phyloP scores from a whole-genome alignment of 2,797 vertebrate species.

The Sternarchorhynchus goeldii region DNA sequence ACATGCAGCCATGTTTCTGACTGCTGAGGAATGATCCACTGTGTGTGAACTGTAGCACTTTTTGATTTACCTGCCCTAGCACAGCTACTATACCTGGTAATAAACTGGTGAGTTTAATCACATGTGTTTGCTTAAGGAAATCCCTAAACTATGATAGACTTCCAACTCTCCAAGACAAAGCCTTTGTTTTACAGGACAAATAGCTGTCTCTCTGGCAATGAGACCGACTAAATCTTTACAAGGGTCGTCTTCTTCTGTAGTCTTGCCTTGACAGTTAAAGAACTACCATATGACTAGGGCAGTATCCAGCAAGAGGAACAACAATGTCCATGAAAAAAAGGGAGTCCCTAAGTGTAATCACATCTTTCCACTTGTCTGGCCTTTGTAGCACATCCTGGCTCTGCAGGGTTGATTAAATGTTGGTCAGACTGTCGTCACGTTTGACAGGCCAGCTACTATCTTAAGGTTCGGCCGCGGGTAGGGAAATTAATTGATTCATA shows the following conservation, averaged over 20 bases:
- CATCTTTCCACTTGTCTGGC: conserved; percentile 52
- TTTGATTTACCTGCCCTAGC: too few species aligned
- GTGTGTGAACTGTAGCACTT: too few species aligned
- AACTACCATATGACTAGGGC: conserved; percentile 30
- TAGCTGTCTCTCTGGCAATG: not conserved
- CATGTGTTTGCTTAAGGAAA: too few species aligned
- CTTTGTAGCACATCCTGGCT: conserved; percentile 47
- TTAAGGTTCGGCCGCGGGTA: conserved; percentile 42
- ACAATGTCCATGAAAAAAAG: conserved; percentile 44
- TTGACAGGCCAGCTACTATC: conserved; percentile 49
- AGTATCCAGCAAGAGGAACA: conserved; percentile 42
- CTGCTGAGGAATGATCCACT: too few species aligned
- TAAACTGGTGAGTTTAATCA: too few species aligned
- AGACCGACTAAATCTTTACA: conserved; percentile 15
- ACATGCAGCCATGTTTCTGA: too few species aligned
- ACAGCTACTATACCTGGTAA: too few species aligned
- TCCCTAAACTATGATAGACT: too few species aligned
- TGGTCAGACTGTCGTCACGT: conserved; percentile 51
- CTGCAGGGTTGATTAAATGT: conserved; percentile 52
- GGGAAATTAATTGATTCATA: conserved; percentile 61
- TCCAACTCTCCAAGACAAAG: too few species aligned
- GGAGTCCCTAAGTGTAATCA: conserved; percentile 51
- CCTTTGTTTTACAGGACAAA: not conserved
- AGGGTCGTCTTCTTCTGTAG: conserved; percentile 27
- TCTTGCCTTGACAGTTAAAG: conserved; percentile 7